These are phyloP conservation scores for Chrysolina americana DNA, from an alignment of 2,888 invertebrate species.

Conservation along the genomic window DNA sequence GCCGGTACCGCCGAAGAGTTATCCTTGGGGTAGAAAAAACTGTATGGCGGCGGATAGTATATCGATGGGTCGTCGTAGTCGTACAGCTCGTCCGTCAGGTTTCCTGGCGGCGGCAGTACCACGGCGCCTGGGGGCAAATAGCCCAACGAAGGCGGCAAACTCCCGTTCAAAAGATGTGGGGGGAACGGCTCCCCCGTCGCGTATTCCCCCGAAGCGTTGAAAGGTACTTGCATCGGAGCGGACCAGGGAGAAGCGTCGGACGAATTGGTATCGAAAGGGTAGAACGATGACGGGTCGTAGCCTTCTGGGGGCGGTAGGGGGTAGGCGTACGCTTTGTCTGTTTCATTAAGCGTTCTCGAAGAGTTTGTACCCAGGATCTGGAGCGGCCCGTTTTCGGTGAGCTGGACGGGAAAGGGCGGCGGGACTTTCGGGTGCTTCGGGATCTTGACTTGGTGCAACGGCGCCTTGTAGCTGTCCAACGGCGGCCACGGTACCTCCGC, in stretches of 20 bases:
- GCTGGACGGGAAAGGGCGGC: slow-evolving; percentile 94
- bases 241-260: slow-evolving; percentile 79
- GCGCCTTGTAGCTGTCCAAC: slow-evolving; percentile 88
- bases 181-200: slow-evolving; percentile 72
- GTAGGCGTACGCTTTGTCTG: slow-evolving; percentile 71
- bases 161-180: slow-evolving; percentile 68
- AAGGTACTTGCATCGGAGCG: slow-evolving; percentile 76
- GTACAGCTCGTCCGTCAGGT: slow-evolving; percentile 76
- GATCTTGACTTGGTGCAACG: slow-evolving; percentile 87
- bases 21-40: slow-evolving; percentile 86
- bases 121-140: slow-evolving; percentile 77
- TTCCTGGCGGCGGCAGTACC: slow-evolving; percentile 70
- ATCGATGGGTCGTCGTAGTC: slow-evolving; percentile 94
- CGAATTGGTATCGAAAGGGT: slow-evolving; percentile 75
- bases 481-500: slow-evolving; percentile 79
- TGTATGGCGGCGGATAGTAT: slow-evolving; percentile 93
- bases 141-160: slow-evolving; percentile 69
- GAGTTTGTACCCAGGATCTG: slow-evolving; percentile 88
- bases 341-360: slow-evolving; percentile 80
- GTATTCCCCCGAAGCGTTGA: slow-evolving; percentile 71
- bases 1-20: slow-evolving; percentile 73
- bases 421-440: slow-evolving; percentile 87
- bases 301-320: slow-evolving; percentile 67
- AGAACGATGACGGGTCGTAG: slow-evolving; percentile 65
- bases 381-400: slow-evolving; percentile 88